Conservation (phyloP, 2,797 vertebrate genomes). For the Rousettus madagascariensis region DNA sequence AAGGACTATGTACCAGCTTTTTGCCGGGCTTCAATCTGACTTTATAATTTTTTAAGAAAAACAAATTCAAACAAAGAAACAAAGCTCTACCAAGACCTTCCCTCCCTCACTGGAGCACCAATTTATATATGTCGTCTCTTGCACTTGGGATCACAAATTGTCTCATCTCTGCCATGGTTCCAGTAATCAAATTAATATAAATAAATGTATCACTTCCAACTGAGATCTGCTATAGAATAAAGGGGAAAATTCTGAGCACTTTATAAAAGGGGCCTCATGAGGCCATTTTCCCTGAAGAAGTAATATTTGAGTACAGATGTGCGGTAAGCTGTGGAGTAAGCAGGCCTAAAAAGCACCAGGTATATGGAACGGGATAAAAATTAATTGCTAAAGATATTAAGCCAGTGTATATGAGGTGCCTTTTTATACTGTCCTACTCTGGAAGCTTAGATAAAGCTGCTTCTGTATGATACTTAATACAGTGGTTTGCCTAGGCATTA, state of each 20-base stretch:
- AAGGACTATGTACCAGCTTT: not conserved
- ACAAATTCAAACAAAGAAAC: not conserved
- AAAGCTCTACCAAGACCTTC: not conserved
- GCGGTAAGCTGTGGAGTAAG: not conserved
- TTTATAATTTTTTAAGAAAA: conserved; percentile 5
- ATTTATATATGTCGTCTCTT: not conserved
- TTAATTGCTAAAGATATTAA: conserved; percentile 19
- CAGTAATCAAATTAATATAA: not conserved
- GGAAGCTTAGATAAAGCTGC: not conserved
- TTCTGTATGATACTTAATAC: not conserved
- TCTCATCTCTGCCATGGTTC: not conserved
- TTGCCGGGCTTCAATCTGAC: conserved; percentile 18
- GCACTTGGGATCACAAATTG: not conserved
- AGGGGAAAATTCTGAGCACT: not conserved
- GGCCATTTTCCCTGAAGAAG: not conserved
- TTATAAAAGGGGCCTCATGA: not conserved
- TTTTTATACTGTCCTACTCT: not conserved
- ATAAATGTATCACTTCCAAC: not conserved
- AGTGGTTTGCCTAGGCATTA: not conserved
- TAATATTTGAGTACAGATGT: not conserved
- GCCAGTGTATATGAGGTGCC: not conserved
- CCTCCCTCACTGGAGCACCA: not conserved
- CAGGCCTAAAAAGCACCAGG: not conserved
- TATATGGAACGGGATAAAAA: conserved; percentile 9
- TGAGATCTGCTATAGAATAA: not conserved